Evolutionary conservation across 2,888 invertebrate genomes (phyloP), one percentile per base, ranked within the genome.

Genomic region (Ecdyonurus torrentis): DNA sequence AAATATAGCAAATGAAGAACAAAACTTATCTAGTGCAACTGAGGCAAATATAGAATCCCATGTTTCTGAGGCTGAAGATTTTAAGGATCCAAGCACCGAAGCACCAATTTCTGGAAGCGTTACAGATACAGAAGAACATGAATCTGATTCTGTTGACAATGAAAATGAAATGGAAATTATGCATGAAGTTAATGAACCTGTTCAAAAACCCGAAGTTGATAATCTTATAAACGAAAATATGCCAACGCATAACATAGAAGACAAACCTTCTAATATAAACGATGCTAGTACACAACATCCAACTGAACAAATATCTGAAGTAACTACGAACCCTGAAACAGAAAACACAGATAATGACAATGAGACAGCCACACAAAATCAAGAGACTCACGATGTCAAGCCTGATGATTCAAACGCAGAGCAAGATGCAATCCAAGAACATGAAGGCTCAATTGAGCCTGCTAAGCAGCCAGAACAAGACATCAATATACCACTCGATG

Each of bases 1-100:
- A 50, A 50, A 58, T 61, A 37, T 59, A 58, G 66, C 63, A 58
- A 58, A 58, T 62, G 59, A 55, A 20, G 62, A 64, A 52, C 64
- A 60, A 25, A 25, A 59, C 58, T 61, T n/a, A n/a, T n/a, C n/a
- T n/a, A n/a, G n/a, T 37, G 37, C 5, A 37, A 37, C 37, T 37
- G 37, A 37, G 15, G 37, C 37, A 37, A n/a, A n/a, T n/a, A n/a
- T n/a, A n/a, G 37, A 37, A 15, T 37, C 37, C 5, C 5, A 5
- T 10, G 15, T 15, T 37, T 37, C 5, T 37, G 37, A 37, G 37
- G 5, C 37, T 10, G 37, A 10, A 37, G 15, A 37, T 37, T 37
- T 37, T 5, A 15, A 37, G 5, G 37, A 37, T 37, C n/a, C n/a
- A n/a, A n/a, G n/a, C n/a, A n/a, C n/a, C n/a, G 37, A 37, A 37